Base-by-base conservation (phyloP, 2,888 invertebrate species). In the Rhodophaea formosa region DNA sequence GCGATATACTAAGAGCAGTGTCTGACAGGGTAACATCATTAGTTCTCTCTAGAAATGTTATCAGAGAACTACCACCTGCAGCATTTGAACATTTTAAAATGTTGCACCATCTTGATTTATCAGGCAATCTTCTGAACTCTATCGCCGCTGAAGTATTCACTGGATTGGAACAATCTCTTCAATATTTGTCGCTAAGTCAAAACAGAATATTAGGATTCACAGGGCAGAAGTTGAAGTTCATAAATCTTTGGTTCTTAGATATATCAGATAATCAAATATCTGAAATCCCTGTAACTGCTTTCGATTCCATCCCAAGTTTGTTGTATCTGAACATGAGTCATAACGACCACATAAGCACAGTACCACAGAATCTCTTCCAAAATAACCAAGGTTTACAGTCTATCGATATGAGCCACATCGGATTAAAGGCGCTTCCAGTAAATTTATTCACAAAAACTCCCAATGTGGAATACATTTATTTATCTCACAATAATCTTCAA, bases 41-140 rank as follows among this genome's bases (percentile, higher is more conserved):
- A 57, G 94, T 95, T 0, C 87, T 98, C 32, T 95, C 96, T 0
- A 93, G 96, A 63, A 98, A 98, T 81, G 95, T 97, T 1, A 96
- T 98, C 42, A 93, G 97, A 53, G 97, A 97, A 87, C 90, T 98
- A 59, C 97, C 97, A 0, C 80, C 95, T 0, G 95, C 94, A 23
- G 95, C 96, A 0, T 97, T 97, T 77, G 94, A 95, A 71, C 94
- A 95, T 78, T 96, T 96, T 77, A 94, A 94, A 76, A 93, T 93
- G 63, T 87, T 97, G 52, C 88, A 92, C 61, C 93, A 93, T 66
- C 90, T 97, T 63, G 96, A 97, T 75, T 86, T 97, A 35, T 95
- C 95, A 23, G 96, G 97, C 29, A 97, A 97, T 77, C 93, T 96
- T 59, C 82, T 97, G 54, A 94, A 95, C 16, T 92, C 93, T 14